Percentiles rank a stretch among this genome's conserved stretches.
These are phyloP conservation scores for Thysanoteuthis rhombus DNA, from an alignment of 2,888 invertebrate species.

Conservation along the genomic window DNA sequence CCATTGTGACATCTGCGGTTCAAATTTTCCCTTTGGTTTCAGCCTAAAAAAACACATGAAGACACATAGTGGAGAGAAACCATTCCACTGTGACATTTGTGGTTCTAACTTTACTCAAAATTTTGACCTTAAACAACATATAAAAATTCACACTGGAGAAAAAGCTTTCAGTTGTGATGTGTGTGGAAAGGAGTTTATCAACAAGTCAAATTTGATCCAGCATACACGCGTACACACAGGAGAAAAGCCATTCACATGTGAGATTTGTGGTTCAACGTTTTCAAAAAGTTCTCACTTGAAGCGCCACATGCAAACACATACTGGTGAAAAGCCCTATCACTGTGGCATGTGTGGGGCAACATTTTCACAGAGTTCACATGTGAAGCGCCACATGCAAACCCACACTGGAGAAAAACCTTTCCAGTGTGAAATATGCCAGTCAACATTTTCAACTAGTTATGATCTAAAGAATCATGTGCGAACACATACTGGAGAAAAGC, in stretches of 20 bases:
- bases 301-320: background rate
- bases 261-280: background rate
- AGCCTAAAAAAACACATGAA: too few relatives aligned
- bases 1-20: too few relatives aligned
- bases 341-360: background rate
- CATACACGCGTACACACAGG: too few relatives aligned
- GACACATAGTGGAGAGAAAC: too few relatives aligned
- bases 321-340: conserved; percentile 1
- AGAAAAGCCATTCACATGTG: background rate
- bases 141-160: too few relatives aligned
- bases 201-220: too few relatives aligned
- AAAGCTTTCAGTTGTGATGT: too few relatives aligned
- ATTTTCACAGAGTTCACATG: background rate
- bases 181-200: too few relatives aligned
- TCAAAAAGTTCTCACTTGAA: background rate
- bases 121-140: too few relatives aligned
- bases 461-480: background rate
- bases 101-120: too few relatives aligned
- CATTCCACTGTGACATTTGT: too few relatives aligned
- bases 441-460: background rate
- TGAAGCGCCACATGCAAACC: background rate
- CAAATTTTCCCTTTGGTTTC: too few relatives aligned
- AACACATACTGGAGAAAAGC: conserved; percentile 16
- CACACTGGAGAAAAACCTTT: conserved; percentile 14
- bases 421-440: background rate